Percentiles rank a stretch among this genome's conserved stretches.
Conservation (phyloP, 2,797 vertebrate species). For the Threskiornis aethiopicus region DNA sequence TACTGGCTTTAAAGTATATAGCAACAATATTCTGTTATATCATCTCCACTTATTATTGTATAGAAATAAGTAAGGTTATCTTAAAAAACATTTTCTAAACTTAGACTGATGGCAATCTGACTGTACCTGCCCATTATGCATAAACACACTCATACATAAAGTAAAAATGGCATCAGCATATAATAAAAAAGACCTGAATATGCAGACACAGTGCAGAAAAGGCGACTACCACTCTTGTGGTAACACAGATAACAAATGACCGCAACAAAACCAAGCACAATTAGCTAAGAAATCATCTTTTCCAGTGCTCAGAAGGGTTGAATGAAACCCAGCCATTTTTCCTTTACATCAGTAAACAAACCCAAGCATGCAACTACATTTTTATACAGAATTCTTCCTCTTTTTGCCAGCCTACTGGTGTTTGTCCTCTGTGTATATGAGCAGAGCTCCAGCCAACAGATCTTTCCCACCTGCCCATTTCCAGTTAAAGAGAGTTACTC, state of each 20-base stretch:
- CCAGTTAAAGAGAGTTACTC: neutral
- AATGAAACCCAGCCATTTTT: neutral
- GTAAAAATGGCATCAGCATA: neutral
- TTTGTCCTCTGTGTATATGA: neutral
- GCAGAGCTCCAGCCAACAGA: neutral
- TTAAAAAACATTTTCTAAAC: neutral
- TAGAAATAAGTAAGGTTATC: neutral
- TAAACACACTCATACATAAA: neutral
- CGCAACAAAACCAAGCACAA: neutral
- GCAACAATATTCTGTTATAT: neutral
- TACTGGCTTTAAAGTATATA: neutral
- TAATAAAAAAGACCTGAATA: neutral
- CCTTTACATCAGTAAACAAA: neutral
- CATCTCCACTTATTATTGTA: neutral
- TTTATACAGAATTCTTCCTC: neutral
- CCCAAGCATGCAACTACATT: neutral
- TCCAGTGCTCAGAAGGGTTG: neutral
- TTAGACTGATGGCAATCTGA: neutral
- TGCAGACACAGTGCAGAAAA: neutral
- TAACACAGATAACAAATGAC: neutral
- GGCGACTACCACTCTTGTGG: neutral
- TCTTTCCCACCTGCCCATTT: neutral
- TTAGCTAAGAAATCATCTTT: neutral
- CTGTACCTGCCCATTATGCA: neutral
- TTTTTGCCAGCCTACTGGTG: neutral